Evolutionary conservation across 2,888 invertebrate genomes (phyloP).

Genomic region (Erebia palarica): DNA sequence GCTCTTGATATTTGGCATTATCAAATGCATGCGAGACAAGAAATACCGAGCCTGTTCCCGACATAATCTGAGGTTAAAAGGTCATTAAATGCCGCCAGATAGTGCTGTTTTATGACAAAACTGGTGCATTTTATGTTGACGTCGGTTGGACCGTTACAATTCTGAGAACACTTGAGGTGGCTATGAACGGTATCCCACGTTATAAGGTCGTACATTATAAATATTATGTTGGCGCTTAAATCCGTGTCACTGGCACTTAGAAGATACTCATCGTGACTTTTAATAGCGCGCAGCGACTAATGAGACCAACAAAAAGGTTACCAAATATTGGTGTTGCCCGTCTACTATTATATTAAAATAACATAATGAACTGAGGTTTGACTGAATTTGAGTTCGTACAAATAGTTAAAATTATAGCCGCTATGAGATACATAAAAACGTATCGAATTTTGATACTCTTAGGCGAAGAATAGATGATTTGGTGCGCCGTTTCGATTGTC

Average conservation of each 20-base stretch:
- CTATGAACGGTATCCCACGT: conserved; percentile 64
- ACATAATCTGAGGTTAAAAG: conserved; percentile 62
- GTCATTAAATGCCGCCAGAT: conserved; percentile 59
- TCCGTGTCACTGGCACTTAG: conserved; percentile 64
- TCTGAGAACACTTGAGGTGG: conserved; percentile 65
- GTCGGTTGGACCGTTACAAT: conserved; percentile 64
- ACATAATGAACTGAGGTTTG: conserved; percentile 50
- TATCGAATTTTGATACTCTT: conserved; percentile 32
- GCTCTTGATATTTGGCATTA: conserved; percentile 32
- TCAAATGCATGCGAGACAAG: conserved; percentile 32
- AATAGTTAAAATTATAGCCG: conserved; percentile 24
- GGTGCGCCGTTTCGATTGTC: conserved; percentile 62
- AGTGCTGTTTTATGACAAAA: conserved; percentile 60
- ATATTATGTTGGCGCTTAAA: conserved; percentile 64
- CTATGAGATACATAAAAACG: conserved; percentile 29
- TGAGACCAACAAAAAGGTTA: conserved; percentile 52
- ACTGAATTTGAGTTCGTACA: conserved; percentile 32
- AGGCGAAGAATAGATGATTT: conserved; percentile 27
- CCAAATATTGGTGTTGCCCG: conserved; percentile 45
- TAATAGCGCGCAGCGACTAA: conserved; percentile 58
- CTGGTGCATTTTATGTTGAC: conserved; percentile 65
- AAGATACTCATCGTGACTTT: conserved; percentile 60
- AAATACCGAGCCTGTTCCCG: conserved; percentile 44
- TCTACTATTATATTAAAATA: conserved; percentile 28
- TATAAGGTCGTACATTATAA: conserved; percentile 60